Evolutionary conservation across 2,113 vertebrate species (phyloP), one percentile per base, ranked within the genome.

Genomic region (Oceanites oceanicus): DNA sequence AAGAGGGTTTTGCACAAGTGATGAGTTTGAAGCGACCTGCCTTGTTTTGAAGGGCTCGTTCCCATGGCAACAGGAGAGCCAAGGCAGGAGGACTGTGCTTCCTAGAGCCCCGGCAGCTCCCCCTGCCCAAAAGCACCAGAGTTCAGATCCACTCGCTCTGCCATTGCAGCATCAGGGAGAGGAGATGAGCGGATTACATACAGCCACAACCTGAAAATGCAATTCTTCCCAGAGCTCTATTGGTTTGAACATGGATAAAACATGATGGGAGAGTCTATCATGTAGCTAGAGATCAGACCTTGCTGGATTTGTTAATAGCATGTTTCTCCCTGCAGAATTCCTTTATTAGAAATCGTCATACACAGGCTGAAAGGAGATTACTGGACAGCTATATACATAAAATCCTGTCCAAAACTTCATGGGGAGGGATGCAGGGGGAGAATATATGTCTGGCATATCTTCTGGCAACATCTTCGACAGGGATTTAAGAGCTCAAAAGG

Each of bases 31-130:
- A 96, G 88, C 2, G 2, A 93, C 47, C 82, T 88, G 90, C 34
- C 72, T 95, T 88, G 65, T 93, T 96, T 72, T 81, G 76, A 95
- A 94, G 65, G 79, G 76, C 61, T 92, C 0, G 72, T 96, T 96
- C 88, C 96, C 94, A 88, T 94, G 92, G 84, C 82, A 96, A 97
- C 96, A 36, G 44, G 17, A 95, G 36, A 84, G 66, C 34, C 62
- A 36, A 91, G 52, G 86, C 75, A 59, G 50, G 13, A 80, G 74
- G 65, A 74, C 68, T 16, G 20, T 10, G 61, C 44, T 81, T 86
- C 76, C 78, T 11, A 40, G 3, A 2, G 34, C 62, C 53, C 59
- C 6, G 1, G 81, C 66, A 89, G 71, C 82, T 78, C 26, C 21
- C 42, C 44, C 72, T 77, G 86, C 42, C 86, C 83, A 22, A 42